Evolutionary conservation across 37 sponge, comb jelly and placozoan genomes (phyloP).

Genomic region (Amphimedon queenslandica): DNA sequence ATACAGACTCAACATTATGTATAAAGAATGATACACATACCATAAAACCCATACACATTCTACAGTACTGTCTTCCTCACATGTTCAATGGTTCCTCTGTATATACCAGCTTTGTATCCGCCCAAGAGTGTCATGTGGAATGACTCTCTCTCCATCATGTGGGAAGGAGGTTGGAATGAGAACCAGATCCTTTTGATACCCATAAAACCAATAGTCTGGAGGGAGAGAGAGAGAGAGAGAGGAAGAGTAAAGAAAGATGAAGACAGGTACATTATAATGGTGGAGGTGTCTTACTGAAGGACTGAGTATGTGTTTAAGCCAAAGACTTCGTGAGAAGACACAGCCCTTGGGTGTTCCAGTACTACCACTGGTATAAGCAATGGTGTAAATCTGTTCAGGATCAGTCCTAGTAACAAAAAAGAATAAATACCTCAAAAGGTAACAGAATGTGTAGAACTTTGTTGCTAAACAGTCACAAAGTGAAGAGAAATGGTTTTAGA

Average conservation of each 20-base stretch:
- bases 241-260: background rate
- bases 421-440: no score
- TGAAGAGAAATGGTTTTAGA: no score
- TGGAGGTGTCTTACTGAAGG: background rate
- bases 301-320: background rate
- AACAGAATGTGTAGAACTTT: background rate
- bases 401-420: background rate
- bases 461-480: no score
- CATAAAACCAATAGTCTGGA: background rate
- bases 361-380: constrained; percentile 60
- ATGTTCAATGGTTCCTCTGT: constrained; percentile 57
- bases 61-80: constrained; percentile 15
- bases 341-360: constrained; percentile 62
- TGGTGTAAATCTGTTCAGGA: constrained; percentile 21
- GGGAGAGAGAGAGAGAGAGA: background rate
- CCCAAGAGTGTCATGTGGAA: constrained; percentile 16
- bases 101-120: constrained; percentile 48
- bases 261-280: background rate
- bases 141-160: constrained; percentile 28
- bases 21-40: no score
- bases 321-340: constrained; percentile 38
- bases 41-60: background rate
- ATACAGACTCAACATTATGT: no score
- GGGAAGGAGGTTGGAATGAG: constrained; percentile 59
- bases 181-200: constrained; percentile 31